Base-by-base conservation (phyloP, 2,888 invertebrate genomes). In the Opisthograptis luteolata region DNA sequence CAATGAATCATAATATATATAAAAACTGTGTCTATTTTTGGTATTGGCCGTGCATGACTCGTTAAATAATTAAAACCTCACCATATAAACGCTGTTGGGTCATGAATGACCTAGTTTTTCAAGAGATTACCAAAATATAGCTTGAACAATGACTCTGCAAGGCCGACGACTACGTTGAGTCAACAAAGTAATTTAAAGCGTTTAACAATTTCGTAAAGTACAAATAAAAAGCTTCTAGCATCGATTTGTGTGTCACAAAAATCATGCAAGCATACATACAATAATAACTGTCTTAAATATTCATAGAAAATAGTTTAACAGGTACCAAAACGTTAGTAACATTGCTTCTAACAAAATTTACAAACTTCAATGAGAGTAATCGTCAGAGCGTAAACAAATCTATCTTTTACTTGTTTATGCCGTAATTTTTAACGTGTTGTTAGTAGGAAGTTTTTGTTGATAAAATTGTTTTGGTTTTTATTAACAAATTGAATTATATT, bases 41-140 rank as follows among this genome's bases (percentile, higher is more conserved):
- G 45, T 20, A 28, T 25, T 40, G 27, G 7, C 34, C 40, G 10
- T 44, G 20, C 0, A 25, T 22, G 9, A 2, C 9, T 47, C 15
- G 35, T 30, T 22, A 20, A 22, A 36, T 25, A 34, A 40, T 13
- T 22, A n/a, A 15, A 34, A 46, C 25, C 14, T 46, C 8, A 5
- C 27, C 27, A 22, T 34, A 40, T 40, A 39, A 13, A 14, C 14
- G 19, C 22, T 24, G 13, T 9, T n/a, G 12, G 27, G 20, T 47
- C 40, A 22, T 40, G 34, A 28, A 22, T 40, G 34, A 28, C 39
- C 39, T 10, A 34, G 22, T 47, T 13, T 34, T 15, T 14, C 6
- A 27, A 32, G 15, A n/a, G 5, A 31, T 27, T 34, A 34, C 40
- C 46, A 40, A 47, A 35, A 47, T 28, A 17, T 12, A 34, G 9